Percentiles rank a stretch among this genome's conserved stretches.
Conservation (phyloP, 2,797 vertebrate species). For the Melopsittacus undulatus region DNA sequence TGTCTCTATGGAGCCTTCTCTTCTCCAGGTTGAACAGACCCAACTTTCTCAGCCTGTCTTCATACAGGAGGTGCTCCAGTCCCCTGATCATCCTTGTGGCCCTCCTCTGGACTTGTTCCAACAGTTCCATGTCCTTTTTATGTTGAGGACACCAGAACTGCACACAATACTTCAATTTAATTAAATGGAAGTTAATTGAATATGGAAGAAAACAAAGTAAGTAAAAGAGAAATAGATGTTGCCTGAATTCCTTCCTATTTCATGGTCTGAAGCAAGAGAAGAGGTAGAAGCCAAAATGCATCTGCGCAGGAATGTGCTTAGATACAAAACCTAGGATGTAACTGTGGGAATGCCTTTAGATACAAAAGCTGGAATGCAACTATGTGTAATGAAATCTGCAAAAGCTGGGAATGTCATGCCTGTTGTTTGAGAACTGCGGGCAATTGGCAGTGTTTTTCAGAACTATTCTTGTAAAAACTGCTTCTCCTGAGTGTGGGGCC, state of each 20-base stretch:
- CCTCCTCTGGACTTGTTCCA: too few species aligned
- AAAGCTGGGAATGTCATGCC: constrained; percentile 30
- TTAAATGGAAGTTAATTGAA: background rate
- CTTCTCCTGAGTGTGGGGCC: background rate
- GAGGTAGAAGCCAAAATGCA: background rate
- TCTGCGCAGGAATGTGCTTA: background rate
- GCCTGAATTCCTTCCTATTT: background rate
- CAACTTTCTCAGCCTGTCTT: too few species aligned
- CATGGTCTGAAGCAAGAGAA: background rate
- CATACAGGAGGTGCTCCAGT: too few species aligned
- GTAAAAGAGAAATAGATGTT: background rate
- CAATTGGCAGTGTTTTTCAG: background rate
- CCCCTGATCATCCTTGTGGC: too few species aligned
- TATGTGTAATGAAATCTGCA: background rate
- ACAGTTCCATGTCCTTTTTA: too few species aligned
- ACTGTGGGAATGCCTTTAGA: constrained; percentile 28
- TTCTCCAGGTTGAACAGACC: too few species aligned
- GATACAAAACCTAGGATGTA: background rate
- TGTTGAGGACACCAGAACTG: too few species aligned
- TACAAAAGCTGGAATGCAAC: background rate
- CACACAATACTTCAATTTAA: background rate
- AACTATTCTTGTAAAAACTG: constrained; percentile 2
- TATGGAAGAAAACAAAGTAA: background rate
- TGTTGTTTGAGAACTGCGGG: background rate
- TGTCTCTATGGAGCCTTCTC: too few species aligned